Evolutionary conservation across 2,888 invertebrate genomes (phyloP).

Genomic region (Lepidochrysops patricia): DNA sequence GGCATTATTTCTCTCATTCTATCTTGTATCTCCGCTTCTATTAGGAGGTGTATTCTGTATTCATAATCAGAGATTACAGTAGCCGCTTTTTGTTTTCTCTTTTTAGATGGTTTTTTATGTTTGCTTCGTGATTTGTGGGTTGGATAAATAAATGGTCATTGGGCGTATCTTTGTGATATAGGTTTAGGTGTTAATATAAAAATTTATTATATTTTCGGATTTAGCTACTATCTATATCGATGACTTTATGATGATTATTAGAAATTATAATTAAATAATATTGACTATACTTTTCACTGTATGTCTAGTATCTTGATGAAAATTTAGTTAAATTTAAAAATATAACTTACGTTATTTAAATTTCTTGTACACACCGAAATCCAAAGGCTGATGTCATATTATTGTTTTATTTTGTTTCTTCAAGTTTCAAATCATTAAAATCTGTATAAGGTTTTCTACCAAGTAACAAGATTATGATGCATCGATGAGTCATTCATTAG

Average conservation of each 20-base stretch:
- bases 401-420: background rate
- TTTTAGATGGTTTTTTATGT: slow-evolving; percentile 5
- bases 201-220: background rate
- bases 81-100: background rate
- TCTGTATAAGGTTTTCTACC: background rate
- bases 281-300: background rate
- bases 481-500: slow-evolving; percentile 10
- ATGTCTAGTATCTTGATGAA: background rate
- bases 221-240: background rate
- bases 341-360: background rate
- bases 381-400: background rate
- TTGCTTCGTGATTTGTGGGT: slow-evolving; percentile 1
- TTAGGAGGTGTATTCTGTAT: slow-evolving; percentile 17
- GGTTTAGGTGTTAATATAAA: slow-evolving; percentile 1
- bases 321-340: too few relatives aligned
- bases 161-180: background rate
- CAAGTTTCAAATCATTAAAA: background rate
- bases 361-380: background rate
- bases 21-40: slow-evolving; percentile 42
- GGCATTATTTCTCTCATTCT: slow-evolving; percentile 56
- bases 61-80: background rate
- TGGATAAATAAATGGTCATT: background rate
- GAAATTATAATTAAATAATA: background rate
- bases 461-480: background rate
- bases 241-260: background rate